These are phyloP conservation scores for Semaprochilodus insignis DNA, from an alignment of 2,797 vertebrate genomes.

Conservation along the genomic window DNA sequence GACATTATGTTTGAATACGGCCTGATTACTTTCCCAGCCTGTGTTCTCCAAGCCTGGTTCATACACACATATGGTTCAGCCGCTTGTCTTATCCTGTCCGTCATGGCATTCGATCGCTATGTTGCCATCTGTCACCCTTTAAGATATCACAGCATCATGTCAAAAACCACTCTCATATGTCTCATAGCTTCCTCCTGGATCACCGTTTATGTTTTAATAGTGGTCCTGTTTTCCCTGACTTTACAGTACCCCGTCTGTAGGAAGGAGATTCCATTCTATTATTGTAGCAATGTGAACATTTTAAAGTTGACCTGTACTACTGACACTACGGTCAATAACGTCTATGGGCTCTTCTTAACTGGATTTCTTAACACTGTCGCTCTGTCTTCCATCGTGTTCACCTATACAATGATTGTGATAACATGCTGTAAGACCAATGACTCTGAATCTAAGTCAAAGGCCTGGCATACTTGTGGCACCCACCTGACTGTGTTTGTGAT, in stretches of 20 bases:
- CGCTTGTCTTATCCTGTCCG: too few species aligned
- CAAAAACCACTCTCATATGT: too few species aligned
- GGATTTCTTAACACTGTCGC: neutral
- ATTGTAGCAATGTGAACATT: slow-evolving; percentile 46
- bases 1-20: too few species aligned
- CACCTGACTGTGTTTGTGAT: slow-evolving; percentile 24
- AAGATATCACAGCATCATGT: too few species aligned
- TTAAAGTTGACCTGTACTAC: slow-evolving; percentile 42
- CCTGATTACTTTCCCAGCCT: too few species aligned
- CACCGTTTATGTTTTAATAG: slow-evolving; percentile 34
- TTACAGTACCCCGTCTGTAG: slow-evolving; percentile 40
- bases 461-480: slow-evolving; percentile 48
- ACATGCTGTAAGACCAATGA: slow-evolving; percentile 47
- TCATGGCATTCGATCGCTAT: too few species aligned
- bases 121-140: too few species aligned
- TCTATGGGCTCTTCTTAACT: slow-evolving; percentile 25
- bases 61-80: too few species aligned
- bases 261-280: slow-evolving; percentile 26
- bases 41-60: too few species aligned
- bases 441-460: slow-evolving; percentile 32
- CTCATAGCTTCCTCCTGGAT: too few species aligned
- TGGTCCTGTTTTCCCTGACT: slow-evolving; percentile 11
- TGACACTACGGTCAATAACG: slow-evolving; percentile 30
- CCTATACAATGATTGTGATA: slow-evolving; percentile 48
- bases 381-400: slow-evolving; percentile 33